Evolutionary conservation across 2,797 vertebrate species (phyloP), one percentile per base, ranked within the genome.

Genomic region (Enteromius radiatus): DNA sequence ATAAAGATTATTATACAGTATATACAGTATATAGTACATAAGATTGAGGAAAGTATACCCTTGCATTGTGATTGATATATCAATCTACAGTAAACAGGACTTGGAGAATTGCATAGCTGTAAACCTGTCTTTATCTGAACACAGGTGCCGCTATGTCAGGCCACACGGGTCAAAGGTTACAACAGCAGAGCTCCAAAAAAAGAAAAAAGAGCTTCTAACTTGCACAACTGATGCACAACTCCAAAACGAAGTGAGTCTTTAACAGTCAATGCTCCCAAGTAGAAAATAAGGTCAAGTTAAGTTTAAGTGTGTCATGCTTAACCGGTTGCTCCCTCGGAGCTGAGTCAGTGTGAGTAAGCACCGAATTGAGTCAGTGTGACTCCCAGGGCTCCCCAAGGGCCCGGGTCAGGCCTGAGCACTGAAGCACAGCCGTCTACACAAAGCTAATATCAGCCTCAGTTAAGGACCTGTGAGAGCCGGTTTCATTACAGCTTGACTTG

Each of bases 381-480:
- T 85, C 84, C 85, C 68, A 67, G 54, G 65, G 65, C 64, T 70
- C 43, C 41, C 80, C 11, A 45, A 59, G 77, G 76, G 54, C 61
- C 59, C 31, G n/a, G 80, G 87, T 84, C 86, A 86, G 80, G 63
- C 21, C 80, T 76, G 80, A 87, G 85, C 82, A 81, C 81, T 80
- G 41, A 70, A 73, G 79, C 80, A 64, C 76, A 84, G 76, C 81
- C 61, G 52, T 61, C 82, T 87, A 84, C 85, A 84, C 78, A 78
- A 86, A 85, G 82, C 85, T 89, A 87, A 90, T 89, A 88, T 88
- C 81, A 64, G 76, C 77, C 80, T 54, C 84, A 84, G 76, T 89
- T 86, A 83, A 79, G 45, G 81, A 88, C 84, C 86, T 83, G 78
- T 85, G 80, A 87, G 84, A 63, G 85, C 52, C 73, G 26, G 76